Base-by-base conservation (phyloP, 2,113 vertebrate species). In the Cacatua alba region DNA sequence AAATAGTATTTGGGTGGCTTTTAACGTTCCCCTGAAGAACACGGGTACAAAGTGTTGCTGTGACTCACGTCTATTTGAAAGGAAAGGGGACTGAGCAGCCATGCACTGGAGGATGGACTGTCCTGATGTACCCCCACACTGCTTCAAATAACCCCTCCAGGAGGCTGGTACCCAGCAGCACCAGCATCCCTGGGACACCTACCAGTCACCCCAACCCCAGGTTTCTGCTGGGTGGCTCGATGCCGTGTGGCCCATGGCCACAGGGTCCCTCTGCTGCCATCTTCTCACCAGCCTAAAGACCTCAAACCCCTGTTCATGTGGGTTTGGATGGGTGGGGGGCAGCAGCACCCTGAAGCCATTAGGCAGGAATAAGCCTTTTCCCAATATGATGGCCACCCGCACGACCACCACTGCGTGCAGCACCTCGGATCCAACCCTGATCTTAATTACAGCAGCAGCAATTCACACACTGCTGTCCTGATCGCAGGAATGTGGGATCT, bases 351-450 rank as follows among this genome's bases (percentile, higher is more conserved):
- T 2, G 0, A 63, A 81, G 14, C n/a, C 0, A 0, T 29, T 10
- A 7, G 21, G 41, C 29, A 75, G 29, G 13, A 41, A 46, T 2
- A 1, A 86, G 26, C 33, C 69, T 44, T 29, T 31, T 67, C 35
- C 41, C 51, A 20, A 10, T 0, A 1, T 1, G 3, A 16, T 1
- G 37, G 57, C 23, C 16, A 10, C 31, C 82, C 4, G 12, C 4
- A 1, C 0, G 26, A 29, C 43, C 4, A 1, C 52, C 13, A 9
- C 28, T 4, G 11, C 0, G 0, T 0, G 1, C 5, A 2, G 51
- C 1, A 0, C 63, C 70, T 26, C 6, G 0, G 37, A 41, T 63
- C 74, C 63, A 60, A 18, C 14, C 41, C 63, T 26, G 57, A 68
- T 41, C 46, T 62, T 59, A 78, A 49, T 53, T 63, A 88, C 59